Evolutionary conservation across 2,888 invertebrate species (phyloP).

Genomic region (Lamproptera curius): DNA sequence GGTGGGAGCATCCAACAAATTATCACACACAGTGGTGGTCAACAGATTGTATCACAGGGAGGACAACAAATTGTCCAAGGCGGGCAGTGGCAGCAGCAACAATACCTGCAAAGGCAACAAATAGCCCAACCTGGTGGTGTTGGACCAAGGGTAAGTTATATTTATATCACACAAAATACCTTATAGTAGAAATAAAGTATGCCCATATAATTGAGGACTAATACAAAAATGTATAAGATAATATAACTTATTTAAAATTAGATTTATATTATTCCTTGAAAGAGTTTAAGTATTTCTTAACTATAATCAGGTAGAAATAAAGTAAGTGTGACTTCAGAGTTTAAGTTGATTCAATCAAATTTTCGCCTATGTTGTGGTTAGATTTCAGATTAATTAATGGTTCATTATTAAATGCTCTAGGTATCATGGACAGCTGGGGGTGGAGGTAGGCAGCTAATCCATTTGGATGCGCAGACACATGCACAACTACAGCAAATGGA

Average conservation of each 20-base stretch:
- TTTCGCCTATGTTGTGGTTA: too few species aligned
- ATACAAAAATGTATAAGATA: too few species aligned
- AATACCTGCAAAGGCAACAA: slow-evolving; percentile 71
- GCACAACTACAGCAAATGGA: slow-evolving; percentile 90
- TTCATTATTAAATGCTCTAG: too few species aligned
- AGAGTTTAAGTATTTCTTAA: too few species aligned
- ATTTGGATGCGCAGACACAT: slow-evolving; percentile 89
- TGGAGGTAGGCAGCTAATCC: slow-evolving; percentile 83
- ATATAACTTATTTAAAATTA: too few species aligned
- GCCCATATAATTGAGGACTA: too few species aligned
- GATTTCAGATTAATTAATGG: too few species aligned
- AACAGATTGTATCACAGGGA: slow-evolving; percentile 68
- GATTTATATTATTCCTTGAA: too few species aligned
- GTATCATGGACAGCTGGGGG: slow-evolving; percentile 71
- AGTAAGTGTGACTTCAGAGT: too few species aligned
- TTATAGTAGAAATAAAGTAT: too few species aligned
- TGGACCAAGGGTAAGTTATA: slow-evolving; percentile 63
- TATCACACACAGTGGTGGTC: slow-evolving; percentile 69
- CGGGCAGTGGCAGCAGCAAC: slow-evolving; percentile 72
- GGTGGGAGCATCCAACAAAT: slow-evolving; percentile 72
- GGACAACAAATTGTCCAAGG: slow-evolving; percentile 68
- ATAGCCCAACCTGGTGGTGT: slow-evolving; percentile 72
- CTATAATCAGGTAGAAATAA: too few species aligned
- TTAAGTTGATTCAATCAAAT: too few species aligned
- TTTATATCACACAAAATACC: not conserved